These are phyloP conservation scores for Lottia scabra DNA, from an alignment of 2,888 invertebrate genomes.

Conservation along the genomic window DNA sequence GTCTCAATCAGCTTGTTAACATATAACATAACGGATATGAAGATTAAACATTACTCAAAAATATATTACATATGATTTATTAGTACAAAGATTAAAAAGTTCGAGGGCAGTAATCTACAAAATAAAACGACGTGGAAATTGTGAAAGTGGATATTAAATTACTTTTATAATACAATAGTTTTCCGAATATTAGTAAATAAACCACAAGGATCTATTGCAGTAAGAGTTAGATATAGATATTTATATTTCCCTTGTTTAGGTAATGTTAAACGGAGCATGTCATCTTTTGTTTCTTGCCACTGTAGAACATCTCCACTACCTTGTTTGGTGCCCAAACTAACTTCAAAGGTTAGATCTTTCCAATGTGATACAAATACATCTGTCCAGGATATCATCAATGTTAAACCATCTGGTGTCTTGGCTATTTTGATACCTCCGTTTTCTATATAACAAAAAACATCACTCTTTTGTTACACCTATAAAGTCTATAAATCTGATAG, in stretches of 20 bases:
- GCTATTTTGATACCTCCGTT: no score
- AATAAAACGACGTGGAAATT: no score
- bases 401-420: neutral
- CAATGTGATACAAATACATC: neutral
- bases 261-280: neutral
- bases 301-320: neutral
- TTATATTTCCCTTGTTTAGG: neutral
- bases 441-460: no score
- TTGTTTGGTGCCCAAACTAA: neutral
- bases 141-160: no score
- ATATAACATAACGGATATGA: no score
- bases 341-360: neutral
- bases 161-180: neutral
- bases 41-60: no score
- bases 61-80: no score
- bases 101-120: no score
- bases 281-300: neutral
- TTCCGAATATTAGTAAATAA: neutral
- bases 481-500: no score
- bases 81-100: no score
- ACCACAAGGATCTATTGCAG: slow-evolving; percentile 1
- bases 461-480: no score
- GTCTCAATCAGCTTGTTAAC: no score
- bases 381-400: neutral
- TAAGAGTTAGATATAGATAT: neutral